A percentile compares a stretch with the other conserved stretches of the same genome.
Conservation (phyloP, 1,140 invertebrate species). For the Tetramorium simillimum region DNA sequence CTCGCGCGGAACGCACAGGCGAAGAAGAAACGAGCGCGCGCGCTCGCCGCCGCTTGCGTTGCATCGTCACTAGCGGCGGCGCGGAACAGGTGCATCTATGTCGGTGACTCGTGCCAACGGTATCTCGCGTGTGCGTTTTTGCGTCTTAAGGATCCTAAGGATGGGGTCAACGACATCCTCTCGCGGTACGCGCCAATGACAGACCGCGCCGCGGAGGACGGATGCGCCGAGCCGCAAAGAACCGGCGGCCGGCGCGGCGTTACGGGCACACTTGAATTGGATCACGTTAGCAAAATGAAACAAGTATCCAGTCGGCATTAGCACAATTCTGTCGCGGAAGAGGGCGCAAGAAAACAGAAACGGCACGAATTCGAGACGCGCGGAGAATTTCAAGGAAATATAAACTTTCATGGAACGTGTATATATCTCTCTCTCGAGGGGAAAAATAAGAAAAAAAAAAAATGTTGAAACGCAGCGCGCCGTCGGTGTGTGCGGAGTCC, state of each 20-base stretch:
- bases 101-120: slow-evolving; percentile 80
- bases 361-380: background rate
- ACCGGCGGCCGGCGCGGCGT: background rate
- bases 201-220: slow-evolving; percentile 16
- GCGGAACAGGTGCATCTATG: slow-evolving; percentile 72
- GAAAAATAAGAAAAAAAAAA: background rate
- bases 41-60: slow-evolving; percentile 30
- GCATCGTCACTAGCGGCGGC: slow-evolving; percentile 52
- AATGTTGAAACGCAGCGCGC: background rate
- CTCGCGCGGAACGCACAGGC: slow-evolving; percentile 58
- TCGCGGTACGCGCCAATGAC: slow-evolving; percentile 17
- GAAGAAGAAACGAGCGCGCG: slow-evolving; percentile 49
- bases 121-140: slow-evolving; percentile 84
- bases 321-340: background rate
- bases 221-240: background rate
- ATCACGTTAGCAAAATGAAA: background rate
- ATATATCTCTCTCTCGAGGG: background rate
- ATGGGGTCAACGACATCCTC: slow-evolving; percentile 77
- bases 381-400: background rate
- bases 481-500: too few species aligned
- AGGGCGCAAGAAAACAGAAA: background rate
- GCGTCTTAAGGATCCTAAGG: slow-evolving; percentile 79
- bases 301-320: background rate
- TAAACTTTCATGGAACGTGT: background rate
- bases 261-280: background rate